Base-by-base conservation (phyloP, 92 coral and sea anemone genomes). In the Plumapathes pennacea region DNA sequence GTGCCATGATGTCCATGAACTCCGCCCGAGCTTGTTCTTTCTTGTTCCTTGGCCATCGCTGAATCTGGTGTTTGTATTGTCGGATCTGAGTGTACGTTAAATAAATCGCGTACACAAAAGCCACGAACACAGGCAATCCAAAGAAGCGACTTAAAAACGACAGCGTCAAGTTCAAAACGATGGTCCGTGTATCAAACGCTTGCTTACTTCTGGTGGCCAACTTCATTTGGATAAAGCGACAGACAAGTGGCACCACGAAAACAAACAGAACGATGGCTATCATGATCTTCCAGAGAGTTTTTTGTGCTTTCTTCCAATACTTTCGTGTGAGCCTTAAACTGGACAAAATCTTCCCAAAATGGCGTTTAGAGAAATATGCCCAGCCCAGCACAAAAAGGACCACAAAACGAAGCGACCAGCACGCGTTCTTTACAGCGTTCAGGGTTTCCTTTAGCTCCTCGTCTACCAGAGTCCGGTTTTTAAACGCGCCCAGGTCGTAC, bases 361-460 rank as follows among this genome's bases (percentile, higher is more conserved):
- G 90, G 7, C 71, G 54, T 22, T 54, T 75, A 11, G 61, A 57
- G 39, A 84, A 68, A 67, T 81, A 86, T 4, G 31, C 19, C 25
- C 71, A 23, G 0, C 89, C 89, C 14, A 86, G 47, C 23, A 64
- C 10, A 34, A 64, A 50, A 65, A 82, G 62, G 2, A 64, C 64
- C 3, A 70, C 59, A 54, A 50, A 66, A 4, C 95, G 72, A 2
- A 66, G 26, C 1, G 68, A 53, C 95, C 95, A 86, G 32, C 75
- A 38, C 36, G 61, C 13, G 32, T 70, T 76, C 15, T 86, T 86
- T 39, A 45, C 74, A 8, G 71, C 46, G 1, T 84, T 86, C n/a
- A 86, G 45, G 0, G 88, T 72, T 27, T 82, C 54, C 10, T 19
- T 30, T 57, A 53, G 26, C 38, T 75, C 78, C 31, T 86, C 77